phyloP scores from a whole-genome alignment of 2,113 vertebrate genomes.

The Ictalurus furcatus region DNA sequence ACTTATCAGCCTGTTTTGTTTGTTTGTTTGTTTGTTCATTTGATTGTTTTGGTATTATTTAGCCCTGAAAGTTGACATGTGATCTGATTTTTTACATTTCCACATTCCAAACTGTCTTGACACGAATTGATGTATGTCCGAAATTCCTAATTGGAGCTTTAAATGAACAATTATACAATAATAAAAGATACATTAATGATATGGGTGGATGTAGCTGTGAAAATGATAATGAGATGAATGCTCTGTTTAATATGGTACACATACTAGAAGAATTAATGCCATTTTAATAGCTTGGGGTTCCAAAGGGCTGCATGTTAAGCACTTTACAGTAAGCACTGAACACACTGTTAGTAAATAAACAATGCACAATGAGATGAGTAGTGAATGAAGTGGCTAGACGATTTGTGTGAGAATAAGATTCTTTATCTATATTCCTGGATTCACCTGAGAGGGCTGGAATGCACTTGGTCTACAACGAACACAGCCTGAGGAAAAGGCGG shows the following conservation, averaged over 20 bases:
- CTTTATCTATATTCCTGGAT: conserved; percentile 19
- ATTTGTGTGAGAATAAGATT: not conserved
- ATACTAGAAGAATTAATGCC: not conserved
- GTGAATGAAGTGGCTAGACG: not conserved
- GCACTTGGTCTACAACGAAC: conserved; percentile 40
- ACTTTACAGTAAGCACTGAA: not conserved
- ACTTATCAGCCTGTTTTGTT: not conserved
- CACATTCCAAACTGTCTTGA: not conserved
- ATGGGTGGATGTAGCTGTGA: conserved; percentile 5
- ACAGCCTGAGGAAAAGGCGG: conserved; percentile 35
- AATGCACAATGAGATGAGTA: not conserved
- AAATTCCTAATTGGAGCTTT: not conserved
- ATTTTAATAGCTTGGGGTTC: conserved; percentile 4
- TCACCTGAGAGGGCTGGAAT: conserved; percentile 41
- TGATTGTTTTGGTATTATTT: not conserved
- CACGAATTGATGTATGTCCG: not conserved
- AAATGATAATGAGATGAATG: not conserved
- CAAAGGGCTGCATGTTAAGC: not conserved
- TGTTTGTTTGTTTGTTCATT: not conserved
- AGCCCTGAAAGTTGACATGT: not conserved
- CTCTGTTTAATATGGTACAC: not conserved
- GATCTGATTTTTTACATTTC: not conserved
- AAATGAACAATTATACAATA: not conserved
- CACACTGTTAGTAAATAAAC: conserved; percentile 37
- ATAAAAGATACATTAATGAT: not conserved